Evolutionary conservation across 2,888 invertebrate genomes (phyloP).

Genomic region (Aproaerema taeniolella): DNA sequence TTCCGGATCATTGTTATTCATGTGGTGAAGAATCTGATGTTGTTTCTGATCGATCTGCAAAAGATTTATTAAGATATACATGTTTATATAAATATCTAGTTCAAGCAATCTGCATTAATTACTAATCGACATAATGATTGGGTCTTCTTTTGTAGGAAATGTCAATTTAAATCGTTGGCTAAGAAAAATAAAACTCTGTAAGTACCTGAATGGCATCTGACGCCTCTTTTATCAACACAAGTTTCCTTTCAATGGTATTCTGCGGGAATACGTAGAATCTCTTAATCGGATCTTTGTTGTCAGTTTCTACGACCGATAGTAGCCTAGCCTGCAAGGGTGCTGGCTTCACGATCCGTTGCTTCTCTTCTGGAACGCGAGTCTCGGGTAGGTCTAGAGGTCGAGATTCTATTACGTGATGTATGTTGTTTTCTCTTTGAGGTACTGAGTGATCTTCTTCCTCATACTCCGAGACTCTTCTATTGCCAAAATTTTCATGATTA

Average conservation of each 20-base stretch:
- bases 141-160: too few species aligned
- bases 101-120: too few species aligned
- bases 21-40: constrained; percentile 50
- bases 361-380: constrained; percentile 51
- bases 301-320: constrained; percentile 52
- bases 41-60: constrained; percentile 61
- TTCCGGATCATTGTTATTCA: constrained; percentile 57
- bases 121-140: too few species aligned
- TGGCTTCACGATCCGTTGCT: constrained; percentile 61
- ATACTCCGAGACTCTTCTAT: constrained; percentile 58
- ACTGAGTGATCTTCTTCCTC: constrained; percentile 57
- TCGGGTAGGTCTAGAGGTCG: constrained; percentile 51
- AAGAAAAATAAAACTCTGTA: background rate
- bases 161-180: background rate
- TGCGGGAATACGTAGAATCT: constrained; percentile 67
- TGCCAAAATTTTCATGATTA: constrained; percentile 56
- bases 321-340: constrained; percentile 60
- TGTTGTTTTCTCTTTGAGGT: constrained; percentile 42
- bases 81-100: background rate
- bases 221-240: constrained; percentile 80
- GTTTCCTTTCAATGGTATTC: constrained; percentile 75
- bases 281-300: constrained; percentile 52
- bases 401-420: constrained; percentile 40
- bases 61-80: background rate
- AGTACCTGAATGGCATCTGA: constrained; percentile 62